Evolutionary conservation across 1,140 invertebrate genomes (phyloP), one percentile per base, ranked within the genome.

Genomic region (Drosophila repletoides): DNA sequence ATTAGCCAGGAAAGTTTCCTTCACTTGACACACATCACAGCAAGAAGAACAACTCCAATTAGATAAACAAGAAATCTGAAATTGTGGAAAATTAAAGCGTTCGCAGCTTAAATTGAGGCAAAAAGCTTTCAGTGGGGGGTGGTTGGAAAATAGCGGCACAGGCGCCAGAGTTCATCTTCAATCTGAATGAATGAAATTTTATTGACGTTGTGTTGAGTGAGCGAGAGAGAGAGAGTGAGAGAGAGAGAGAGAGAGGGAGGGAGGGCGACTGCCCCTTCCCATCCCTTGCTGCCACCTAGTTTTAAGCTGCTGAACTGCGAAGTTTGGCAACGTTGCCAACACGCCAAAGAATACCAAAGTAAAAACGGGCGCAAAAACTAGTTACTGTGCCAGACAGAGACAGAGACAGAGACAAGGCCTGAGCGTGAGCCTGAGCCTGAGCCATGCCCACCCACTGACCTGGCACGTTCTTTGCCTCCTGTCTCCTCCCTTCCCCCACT

Each of bases 291-390:
- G n/a, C n/a, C n/a, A n/a, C 40, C 26, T 41, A 63, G 51, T 53
- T 55, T 38, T 40, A 29, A 53, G 65, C 33, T 31, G 19, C 6
- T 45, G 36, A 41, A 49, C 51, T 22, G 29, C 58, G 76, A 81
- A 81, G 28, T 70, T 66, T 64, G 77, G 77, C 77, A 81, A 81
- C 77, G 52, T 26, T 41, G 77, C n/a, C n/a, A n/a, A n/a, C 73
- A 45, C 28, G 52, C 36, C n/a, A 55, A 77, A 76, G 77, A 83
- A 76, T 70, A 64, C 69, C 70, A 68, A 86, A 86, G 74, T 68
- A 84, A 84, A 84, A 86, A 86, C 66, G 75, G 59, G 75, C 71
- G 70, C 67, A 84, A 86, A 86, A 72, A 72, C 53, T 84, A 84
- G 80, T 86, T 84, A 79, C 45, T 40, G 29, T 33, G 45, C 53